Evolutionary conservation across 2,113 vertebrate genomes (phyloP), one percentile per base, ranked within the genome.

Genomic region (Calyptommatus sinebrachiatus): DNA sequence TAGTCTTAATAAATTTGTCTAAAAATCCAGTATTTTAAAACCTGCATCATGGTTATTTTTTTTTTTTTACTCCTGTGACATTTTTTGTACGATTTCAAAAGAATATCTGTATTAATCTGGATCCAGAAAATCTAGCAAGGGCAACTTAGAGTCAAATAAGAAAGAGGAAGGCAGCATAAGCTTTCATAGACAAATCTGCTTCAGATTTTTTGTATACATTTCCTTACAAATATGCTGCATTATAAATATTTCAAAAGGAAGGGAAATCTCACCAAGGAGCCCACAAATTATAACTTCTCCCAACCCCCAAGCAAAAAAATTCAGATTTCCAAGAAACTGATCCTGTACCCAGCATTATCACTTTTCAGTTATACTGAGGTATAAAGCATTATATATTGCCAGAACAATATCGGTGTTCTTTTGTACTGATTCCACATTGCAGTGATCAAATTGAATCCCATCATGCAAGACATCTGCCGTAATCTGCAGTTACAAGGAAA

Each of bases 401-500:
- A 82, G 18, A 62, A 81, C 61, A 76, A 50, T 57, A 66, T 80
- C n/a, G 46, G n/a, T 69, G 46, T 7, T 21, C 8, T 12, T 81
- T 61, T 61, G 18, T 60, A 28, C 70, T 41, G 26, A 21, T 22
- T 76, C 18, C 24, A 45, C 72, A 21, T 46, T 73, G 20, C 14
- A 21, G 31, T 62, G 4, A 28, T 21, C 68, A 61, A 75, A 70
- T 7, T 88, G 87, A 88, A 89, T 88, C 66, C 82, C 81, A 86
- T 79, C 48, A 85, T 84, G 72, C 89, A 66, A 90, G 83, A 87
- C 85, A 87, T 82, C 79, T 82, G 75, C 79, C 71, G 20, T 88
- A 79, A 90, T 85, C 85, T 88, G 86, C 77, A 91, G 82, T 89
- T 61, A 87, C 57, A 81, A 87, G 74, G 73, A 68, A 85, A 87